Conservation (phyloP, 2,797 vertebrate genomes). For the Furcifer pardalis region DNA sequence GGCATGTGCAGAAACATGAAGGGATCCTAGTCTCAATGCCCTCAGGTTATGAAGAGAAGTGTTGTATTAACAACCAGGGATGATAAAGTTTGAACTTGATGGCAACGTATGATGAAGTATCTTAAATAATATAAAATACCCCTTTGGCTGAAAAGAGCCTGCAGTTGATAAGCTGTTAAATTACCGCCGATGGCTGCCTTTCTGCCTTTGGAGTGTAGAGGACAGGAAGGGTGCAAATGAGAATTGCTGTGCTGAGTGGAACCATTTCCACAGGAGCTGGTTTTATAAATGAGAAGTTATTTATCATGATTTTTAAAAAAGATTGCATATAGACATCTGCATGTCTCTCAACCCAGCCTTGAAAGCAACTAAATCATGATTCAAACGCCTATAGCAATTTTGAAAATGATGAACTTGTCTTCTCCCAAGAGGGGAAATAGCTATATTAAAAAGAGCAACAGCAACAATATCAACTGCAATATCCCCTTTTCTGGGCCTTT, state of each 20-base stretch:
- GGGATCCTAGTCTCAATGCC: background rate
- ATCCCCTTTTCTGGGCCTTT: no score
- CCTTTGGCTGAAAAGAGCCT: slow-evolving; percentile 62
- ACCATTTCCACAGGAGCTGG: slow-evolving; percentile 62
- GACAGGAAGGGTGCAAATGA: slow-evolving; percentile 57
- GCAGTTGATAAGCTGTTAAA: slow-evolving; percentile 66
- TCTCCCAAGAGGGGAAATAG: slow-evolving; percentile 35
- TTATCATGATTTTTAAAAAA: slow-evolving; percentile 65
- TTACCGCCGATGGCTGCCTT: slow-evolving; percentile 63
- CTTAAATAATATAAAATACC: slow-evolving; percentile 64
- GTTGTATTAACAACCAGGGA: slow-evolving; percentile 52
- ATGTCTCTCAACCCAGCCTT: slow-evolving; percentile 42
- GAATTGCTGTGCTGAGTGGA: slow-evolving; percentile 28
- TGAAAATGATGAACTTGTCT: slow-evolving; percentile 34
- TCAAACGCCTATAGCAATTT: slow-evolving; percentile 45
- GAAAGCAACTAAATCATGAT: slow-evolving; percentile 40
- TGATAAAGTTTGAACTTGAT: slow-evolving; percentile 60
- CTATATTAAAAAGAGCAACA: slow-evolving; percentile 36
- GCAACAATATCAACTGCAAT: background rate
- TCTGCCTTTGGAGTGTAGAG: slow-evolving; percentile 53
- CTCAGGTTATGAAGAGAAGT: slow-evolving; percentile 54
- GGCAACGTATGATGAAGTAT: slow-evolving; percentile 58
- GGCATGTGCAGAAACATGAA: slow-evolving; percentile 43
- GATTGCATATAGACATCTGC: slow-evolving; percentile 52
- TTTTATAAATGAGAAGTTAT: slow-evolving; percentile 68